phyloP scores from a whole-genome alignment of 2,113 vertebrate genomes.

The Pontoporia blainvillei region DNA sequence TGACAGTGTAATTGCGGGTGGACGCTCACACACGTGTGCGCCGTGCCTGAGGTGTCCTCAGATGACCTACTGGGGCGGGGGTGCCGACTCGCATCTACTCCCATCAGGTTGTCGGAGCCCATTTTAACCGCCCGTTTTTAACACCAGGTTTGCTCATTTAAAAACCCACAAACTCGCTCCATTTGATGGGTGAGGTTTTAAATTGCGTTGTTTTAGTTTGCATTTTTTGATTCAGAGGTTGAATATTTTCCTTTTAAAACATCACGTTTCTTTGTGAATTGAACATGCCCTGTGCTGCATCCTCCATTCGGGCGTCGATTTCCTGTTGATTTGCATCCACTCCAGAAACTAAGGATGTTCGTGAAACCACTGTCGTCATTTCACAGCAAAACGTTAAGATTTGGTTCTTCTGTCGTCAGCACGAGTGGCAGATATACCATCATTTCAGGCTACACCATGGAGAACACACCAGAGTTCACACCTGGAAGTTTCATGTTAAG shows the following conservation, averaged over 20 bases:
- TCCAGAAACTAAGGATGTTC: no score
- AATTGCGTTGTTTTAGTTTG: neutral
- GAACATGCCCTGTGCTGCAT: neutral
- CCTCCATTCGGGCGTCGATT: neutral
- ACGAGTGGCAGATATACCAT: no score
- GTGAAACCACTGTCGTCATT: neutral
- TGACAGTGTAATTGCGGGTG: neutral
- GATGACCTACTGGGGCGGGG: neutral
- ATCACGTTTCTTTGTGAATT: neutral
- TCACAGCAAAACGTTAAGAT: neutral
- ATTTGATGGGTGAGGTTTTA: neutral
- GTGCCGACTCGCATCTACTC: neutral
- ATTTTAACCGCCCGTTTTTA: neutral
- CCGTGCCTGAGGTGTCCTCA: fast-evolving
- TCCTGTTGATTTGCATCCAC: neutral
- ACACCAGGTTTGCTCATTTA: neutral
- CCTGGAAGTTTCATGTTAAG: neutral
- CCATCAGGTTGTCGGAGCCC: neutral
- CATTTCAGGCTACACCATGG: neutral
- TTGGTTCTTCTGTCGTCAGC: neutral
- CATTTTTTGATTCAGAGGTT: neutral
- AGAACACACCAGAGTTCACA: neutral
- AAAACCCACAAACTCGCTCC: neutral
- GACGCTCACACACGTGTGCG: fast-evolving
- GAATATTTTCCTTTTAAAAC: neutral